Evolutionary conservation across 2,113 vertebrate genomes (phyloP), one percentile per base, ranked within the genome.

Genomic region (Sander vitreus): DNA sequence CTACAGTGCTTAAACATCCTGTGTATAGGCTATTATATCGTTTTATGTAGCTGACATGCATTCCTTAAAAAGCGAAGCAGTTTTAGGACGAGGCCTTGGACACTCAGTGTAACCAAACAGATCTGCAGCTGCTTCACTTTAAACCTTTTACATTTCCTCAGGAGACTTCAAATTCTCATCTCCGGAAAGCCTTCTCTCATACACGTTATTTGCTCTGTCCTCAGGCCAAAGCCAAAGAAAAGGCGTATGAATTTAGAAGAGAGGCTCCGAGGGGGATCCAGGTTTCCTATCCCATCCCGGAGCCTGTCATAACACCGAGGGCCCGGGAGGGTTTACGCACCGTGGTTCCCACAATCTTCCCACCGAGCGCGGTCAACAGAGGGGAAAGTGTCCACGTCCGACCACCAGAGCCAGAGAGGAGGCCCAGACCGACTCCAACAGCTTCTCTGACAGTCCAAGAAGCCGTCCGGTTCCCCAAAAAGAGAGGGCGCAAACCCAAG

Each of bases 261-360:
- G 98, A 99, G 78, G 91, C 96, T 12, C 88, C 96, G 36, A 84
- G 97, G 80, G 96, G 95, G 7, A 95, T 98, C 84, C 94, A 96
- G 82, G 96, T 99, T 76, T 96, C 97, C 0, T 98, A 97, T 11
- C 97, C 97, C 0, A 94, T 95, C 6, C 96, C 97, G n/a, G 97
- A 97, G 87, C 97, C 95, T 23, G 94, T 96, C 70, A 94, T 96
- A 70, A 97, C 97, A 0, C 97, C 97, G 30, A 95, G 98, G 53
- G 96, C 97, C 68, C 93, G 98, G 9, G 98, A 99, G 93, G 98
- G 98, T 86, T 94, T 99, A 36, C 95, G 97, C 73, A 94, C 97
- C 63, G 96, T 98, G 39, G 96, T 97, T 45, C 95, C 98, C 53
- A 96, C 95, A 27, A 95, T 95, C 39, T 95, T 94, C 67, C 96